phyloP scores from a whole-genome alignment of 2,888 invertebrate genomes.

The Dione juno region DNA sequence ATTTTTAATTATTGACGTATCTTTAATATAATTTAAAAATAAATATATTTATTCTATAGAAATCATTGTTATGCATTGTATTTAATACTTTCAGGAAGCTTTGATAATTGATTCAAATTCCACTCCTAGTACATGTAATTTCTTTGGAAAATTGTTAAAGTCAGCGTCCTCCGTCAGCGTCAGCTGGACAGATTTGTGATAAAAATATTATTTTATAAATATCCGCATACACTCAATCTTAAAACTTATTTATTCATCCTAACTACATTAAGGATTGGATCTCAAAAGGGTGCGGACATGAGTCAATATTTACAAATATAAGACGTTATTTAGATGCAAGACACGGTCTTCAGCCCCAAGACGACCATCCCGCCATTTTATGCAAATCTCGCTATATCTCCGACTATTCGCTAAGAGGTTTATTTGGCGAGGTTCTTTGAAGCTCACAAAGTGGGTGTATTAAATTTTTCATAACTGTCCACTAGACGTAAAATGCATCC shows the following conservation, averaged over 20 bases:
- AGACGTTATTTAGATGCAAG: conserved; percentile 81
- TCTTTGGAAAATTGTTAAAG: too few relatives aligned
- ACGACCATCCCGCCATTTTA: conserved; percentile 70
- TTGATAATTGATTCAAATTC: too few relatives aligned
- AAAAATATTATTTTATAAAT: neutral
- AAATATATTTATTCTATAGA: too few relatives aligned
- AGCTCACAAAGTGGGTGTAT: conserved; percentile 67
- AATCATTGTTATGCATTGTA: too few relatives aligned
- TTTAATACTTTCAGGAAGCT: too few relatives aligned
- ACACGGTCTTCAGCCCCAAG: conserved; percentile 73
- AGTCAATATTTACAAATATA: conserved; percentile 83
- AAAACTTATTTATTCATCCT: conserved; percentile 51
- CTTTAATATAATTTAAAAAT: too few relatives aligned
- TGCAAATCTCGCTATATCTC: conserved; percentile 75
- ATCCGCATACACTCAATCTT: neutral
- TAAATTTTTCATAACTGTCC: conserved; percentile 78
- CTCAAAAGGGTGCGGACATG: conserved; percentile 73
- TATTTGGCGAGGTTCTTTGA: conserved; percentile 72
- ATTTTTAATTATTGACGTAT: too few relatives aligned
- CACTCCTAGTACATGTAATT: too few relatives aligned
- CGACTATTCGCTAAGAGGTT: conserved; percentile 75
- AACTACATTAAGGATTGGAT: conserved; percentile 70
- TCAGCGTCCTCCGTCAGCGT: too few relatives aligned
- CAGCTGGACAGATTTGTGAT: too few relatives aligned
- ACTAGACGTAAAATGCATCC: conserved; percentile 62